A percentile compares a stretch with the other conserved stretches of the same genome.
Evolutionary conservation across 2,888 invertebrate genomes (phyloP).

Genomic region (Zaprionus lineosus): DNA sequence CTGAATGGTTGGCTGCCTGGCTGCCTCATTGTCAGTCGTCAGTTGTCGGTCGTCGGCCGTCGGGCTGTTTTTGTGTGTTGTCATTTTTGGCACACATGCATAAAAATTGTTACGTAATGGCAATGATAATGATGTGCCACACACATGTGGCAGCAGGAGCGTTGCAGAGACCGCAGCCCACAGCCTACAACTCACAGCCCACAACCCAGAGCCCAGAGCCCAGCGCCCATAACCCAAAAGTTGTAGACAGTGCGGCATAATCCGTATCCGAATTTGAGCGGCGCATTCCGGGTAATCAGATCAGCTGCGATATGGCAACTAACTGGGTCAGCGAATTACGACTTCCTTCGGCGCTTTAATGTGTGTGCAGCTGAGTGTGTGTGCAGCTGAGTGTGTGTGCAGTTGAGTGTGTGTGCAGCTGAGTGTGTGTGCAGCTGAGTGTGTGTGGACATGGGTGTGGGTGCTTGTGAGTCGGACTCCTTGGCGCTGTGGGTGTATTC

Average conservation of each 20-base stretch:
- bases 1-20: neutral
- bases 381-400: neutral
- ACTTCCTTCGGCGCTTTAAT: conserved; percentile 37
- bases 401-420: conserved; percentile 18
- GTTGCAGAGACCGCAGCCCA: neutral
- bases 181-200: neutral
- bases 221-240: neutral
- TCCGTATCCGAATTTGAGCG: conserved; percentile 38
- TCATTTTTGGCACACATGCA: conserved; percentile 40
- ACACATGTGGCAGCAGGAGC: conserved; percentile 32
- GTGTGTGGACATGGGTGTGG: neutral
- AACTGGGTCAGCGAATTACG: conserved; percentile 44
- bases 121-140: conserved; percentile 65
- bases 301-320: conserved; percentile 42
- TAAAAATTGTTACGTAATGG: conserved; percentile 46
- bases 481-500: no score
- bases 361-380: neutral
- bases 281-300: conserved; percentile 58
- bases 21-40: conserved; percentile 16
- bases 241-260: conserved; percentile 38
- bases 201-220: neutral
- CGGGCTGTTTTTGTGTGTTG: conserved; percentile 11
- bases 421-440: neutral
- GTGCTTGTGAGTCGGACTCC: neutral
- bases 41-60: neutral